Evolutionary conservation across 2,888 invertebrate genomes (phyloP).

Genomic region (Congeria kusceri): DNA sequence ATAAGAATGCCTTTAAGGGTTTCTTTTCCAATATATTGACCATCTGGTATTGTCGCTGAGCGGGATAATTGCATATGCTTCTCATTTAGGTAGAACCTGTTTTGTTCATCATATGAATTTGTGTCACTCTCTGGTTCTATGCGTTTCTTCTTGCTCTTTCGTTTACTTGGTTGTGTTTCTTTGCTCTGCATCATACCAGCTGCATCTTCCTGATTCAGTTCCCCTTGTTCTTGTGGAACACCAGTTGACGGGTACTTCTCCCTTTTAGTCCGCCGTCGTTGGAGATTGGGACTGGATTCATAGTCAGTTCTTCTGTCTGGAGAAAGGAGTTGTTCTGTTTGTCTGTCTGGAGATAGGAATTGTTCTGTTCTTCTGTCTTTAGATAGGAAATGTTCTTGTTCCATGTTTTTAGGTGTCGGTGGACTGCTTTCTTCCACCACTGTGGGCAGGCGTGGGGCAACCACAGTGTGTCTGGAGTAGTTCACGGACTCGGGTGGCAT

Average conservation of each 20-base stretch:
- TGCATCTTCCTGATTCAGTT: conserved; percentile 3
- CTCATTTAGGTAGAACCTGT: conserved; percentile 40
- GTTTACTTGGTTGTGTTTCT: conserved; percentile 12
- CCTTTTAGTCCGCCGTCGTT: conserved; percentile 15
- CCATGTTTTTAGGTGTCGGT: not conserved
- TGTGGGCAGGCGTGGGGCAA: not conserved
- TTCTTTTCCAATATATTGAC: conserved; percentile 1
- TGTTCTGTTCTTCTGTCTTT: not conserved
- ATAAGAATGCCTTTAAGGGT: too few species aligned
- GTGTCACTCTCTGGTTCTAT: conserved; percentile 60
- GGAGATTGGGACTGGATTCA: conserved; percentile 14
- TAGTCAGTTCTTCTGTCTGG: not conserved
- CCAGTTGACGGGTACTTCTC: conserved; percentile 10
- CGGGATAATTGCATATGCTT: conserved; percentile 34
- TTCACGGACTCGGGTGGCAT: not conserved
- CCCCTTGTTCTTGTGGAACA: not conserved
- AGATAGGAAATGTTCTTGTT: not conserved
- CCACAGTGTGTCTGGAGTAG: not conserved
- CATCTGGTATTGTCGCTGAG: not conserved
- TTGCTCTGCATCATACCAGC: not conserved
- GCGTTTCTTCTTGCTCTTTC: conserved; percentile 36
- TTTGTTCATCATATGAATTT: conserved; percentile 51
- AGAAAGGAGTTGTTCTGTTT: not conserved
- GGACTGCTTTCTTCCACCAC: not conserved
- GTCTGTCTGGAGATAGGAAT: not conserved